Evolutionary conservation across 2,113 vertebrate species (phyloP).

Genomic region (Trachemys scripta): DNA sequence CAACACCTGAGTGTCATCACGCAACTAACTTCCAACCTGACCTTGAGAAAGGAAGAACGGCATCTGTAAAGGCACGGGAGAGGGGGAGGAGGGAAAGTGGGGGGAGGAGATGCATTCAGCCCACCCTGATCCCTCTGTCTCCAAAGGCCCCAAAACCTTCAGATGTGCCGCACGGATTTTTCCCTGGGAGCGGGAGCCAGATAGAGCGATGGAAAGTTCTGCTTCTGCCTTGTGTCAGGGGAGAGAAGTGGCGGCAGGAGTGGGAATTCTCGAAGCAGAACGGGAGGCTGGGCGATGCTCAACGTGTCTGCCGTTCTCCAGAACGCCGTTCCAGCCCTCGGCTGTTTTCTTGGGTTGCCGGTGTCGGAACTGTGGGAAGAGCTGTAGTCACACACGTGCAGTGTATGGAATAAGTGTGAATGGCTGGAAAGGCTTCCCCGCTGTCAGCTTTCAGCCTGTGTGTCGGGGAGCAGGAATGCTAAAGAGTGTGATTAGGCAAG

Average conservation of each 20-base stretch:
- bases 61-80: not conserved
- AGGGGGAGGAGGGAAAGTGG: not conserved
- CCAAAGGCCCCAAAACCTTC: not conserved
- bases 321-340: not conserved
- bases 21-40: not conserved
- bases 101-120: not conserved
- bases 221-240: not conserved
- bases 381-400: not conserved
- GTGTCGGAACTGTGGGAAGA: not conserved
- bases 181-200: not conserved
- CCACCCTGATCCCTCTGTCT: not conserved
- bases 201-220: not conserved
- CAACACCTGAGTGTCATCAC: not conserved
- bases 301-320: not conserved
- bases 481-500: not conserved
- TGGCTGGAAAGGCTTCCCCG: not conserved
- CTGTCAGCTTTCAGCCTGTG: not conserved
- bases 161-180: not conserved
- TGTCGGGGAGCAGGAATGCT: not conserved
- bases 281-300: not conserved
- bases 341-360: not conserved
- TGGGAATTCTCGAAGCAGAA: not conserved
- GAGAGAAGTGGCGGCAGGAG: not conserved
- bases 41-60: not conserved
- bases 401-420: not conserved